phyloP scores from a whole-genome alignment of 1,140 invertebrate genomes.

The Nephotettix cincticeps region DNA sequence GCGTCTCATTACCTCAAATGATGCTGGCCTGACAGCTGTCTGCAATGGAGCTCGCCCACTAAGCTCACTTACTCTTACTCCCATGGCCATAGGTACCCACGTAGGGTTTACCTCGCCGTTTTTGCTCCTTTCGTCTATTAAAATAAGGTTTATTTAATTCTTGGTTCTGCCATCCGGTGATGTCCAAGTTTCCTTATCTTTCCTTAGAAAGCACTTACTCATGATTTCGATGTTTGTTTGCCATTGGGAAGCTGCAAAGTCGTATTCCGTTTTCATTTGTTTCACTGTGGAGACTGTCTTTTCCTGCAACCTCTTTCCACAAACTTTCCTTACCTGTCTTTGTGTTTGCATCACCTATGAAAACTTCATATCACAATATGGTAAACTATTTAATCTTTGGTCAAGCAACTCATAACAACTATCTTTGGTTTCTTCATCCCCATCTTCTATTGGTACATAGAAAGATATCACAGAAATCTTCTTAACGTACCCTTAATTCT shows the following conservation, averaged over 20 bases:
- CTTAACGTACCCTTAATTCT: conserved; percentile 23
- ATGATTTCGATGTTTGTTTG: conserved; percentile 34
- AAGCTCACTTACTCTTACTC: too few species aligned
- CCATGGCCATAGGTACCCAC: too few species aligned
- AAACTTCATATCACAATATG: conserved; percentile 28
- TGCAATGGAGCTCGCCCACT: too few species aligned
- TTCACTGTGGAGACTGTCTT: conserved; percentile 42
- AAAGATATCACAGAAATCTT: conserved; percentile 28
- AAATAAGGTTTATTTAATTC: conserved; percentile 37
- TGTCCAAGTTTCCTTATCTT: conserved; percentile 34
- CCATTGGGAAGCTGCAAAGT: conserved; percentile 33
- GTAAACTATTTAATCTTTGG: too few species aligned
- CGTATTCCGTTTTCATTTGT: conserved; percentile 36
- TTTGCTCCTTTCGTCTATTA: conserved; percentile 26
- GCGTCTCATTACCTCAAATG: too few species aligned
- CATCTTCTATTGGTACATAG: conserved; percentile 31
- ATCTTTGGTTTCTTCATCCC: conserved; percentile 32
- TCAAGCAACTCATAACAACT: conserved; percentile 30
- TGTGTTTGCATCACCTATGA: conserved; percentile 32
- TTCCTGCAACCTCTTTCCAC: conserved; percentile 36
- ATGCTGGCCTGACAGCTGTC: too few species aligned
- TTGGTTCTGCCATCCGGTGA: conserved; percentile 31
- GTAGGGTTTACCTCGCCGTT: too few species aligned
- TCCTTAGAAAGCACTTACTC: conserved; percentile 34
- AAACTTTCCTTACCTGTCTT: conserved; percentile 28